Conservation (phyloP, 1,140 invertebrate genomes). For the Drosophila kepulauana region DNA sequence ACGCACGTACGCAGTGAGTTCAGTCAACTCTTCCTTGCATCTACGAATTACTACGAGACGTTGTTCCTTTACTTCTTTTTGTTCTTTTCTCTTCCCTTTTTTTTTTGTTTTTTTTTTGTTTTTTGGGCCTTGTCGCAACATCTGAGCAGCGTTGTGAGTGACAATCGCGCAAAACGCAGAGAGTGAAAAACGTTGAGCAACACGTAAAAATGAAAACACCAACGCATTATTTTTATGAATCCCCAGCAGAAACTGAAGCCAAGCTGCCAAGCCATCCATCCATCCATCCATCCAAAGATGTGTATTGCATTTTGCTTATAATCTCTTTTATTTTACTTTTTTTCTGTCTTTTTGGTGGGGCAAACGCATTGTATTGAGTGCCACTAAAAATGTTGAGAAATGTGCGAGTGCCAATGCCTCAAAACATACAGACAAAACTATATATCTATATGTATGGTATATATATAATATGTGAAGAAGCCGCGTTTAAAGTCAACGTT, state of each 20-base stretch:
- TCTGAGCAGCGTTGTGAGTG: conserved; percentile 35
- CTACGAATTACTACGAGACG: conserved; percentile 10
- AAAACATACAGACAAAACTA: conserved; percentile 27
- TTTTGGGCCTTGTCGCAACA: conserved; percentile 24
- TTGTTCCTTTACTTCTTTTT: conserved; percentile 8
- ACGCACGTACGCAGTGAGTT: conserved; percentile 71
- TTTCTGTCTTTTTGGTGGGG: conserved; percentile 21
- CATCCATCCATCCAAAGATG: conserved; percentile 63
- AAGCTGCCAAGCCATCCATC: conserved; percentile 53
- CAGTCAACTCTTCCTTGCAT: conserved; percentile 26
- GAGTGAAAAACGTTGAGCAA: conserved; percentile 54
- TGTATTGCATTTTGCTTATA: conserved; percentile 81
- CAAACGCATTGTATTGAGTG: conserved; percentile 82
- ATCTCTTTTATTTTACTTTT: conserved; percentile 48
- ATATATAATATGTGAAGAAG: conserved; percentile 10
- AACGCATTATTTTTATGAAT: conserved; percentile 73
- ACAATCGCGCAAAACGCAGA: conserved; percentile 29
- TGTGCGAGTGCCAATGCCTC: conserved; percentile 66
- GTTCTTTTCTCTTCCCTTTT: neutral
- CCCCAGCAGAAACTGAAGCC: conserved; percentile 45
- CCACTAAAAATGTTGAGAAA: conserved; percentile 81
- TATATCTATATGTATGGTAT: neutral
- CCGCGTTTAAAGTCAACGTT: conserved; percentile 77
- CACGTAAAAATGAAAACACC: conserved; percentile 81
- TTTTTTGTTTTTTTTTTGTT: neutral